Evolutionary conservation across 2,888 invertebrate genomes (phyloP), one percentile per base, ranked within the genome.

Genomic region (Apeira syringaria): DNA sequence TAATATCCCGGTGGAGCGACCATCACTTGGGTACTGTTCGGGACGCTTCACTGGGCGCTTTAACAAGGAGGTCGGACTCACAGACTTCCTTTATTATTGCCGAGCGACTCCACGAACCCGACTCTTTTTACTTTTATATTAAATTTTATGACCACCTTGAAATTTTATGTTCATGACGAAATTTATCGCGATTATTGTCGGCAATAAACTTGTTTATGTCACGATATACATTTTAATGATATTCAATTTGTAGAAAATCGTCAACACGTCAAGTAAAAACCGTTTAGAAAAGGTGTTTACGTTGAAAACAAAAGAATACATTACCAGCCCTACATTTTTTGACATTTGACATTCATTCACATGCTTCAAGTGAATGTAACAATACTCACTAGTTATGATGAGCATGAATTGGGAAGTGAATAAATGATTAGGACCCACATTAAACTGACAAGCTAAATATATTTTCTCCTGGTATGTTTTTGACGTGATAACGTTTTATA

Each of bases 81-180:
- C 27, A 33, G 33, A 36, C 27, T 34, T 36, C 40, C 43, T 43
- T 43, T 44, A 40, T 40, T 44, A 36, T 41, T 36, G 46, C 36
- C 34, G 32, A 29, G 27, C 31, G 37, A 31, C 33, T 43, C 30
- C 22, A 36, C 34, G 15, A 10, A 25, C 12, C 11, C 11, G 9
- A 25, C 26, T 13, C 1, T n/a, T 25, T 28, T 44, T 37, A 20
- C 34, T 44, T 39, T 39, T 35, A 46, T 31, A 46, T 39, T 45
- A 38, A 33, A 33, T 22, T 34, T 45, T 45, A 35, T 27, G 39
- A 17, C 34, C 30, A 17, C 25, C 27, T 10, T 24, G 28, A 22
- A n/a, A 26, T 17, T 46, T 46, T 40, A 35, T 36, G 39, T 17
- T 36, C 30, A 39, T 40, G 38, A 39, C 29, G 8, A 35, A n/a